phyloP scores from a whole-genome alignment of 2,888 invertebrate species.

The Empis stercorea region DNA sequence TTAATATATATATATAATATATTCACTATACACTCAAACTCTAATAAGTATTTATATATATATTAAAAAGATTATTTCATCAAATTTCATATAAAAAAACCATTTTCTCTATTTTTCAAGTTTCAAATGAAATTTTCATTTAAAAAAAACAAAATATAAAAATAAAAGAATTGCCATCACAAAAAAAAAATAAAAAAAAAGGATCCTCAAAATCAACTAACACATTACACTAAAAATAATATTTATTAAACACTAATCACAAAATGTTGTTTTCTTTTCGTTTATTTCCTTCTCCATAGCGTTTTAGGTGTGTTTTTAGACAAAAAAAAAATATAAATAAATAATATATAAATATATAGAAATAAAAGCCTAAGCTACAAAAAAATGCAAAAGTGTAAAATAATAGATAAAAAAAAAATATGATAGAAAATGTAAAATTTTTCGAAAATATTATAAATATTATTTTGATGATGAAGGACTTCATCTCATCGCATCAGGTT shows the following conservation, averaged over 20 bases:
- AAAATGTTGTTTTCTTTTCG: constrained; percentile 34
- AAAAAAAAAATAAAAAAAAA: constrained; percentile 8
- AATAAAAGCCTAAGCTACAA: neutral
- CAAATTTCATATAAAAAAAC: too few species aligned
- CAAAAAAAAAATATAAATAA: constrained; percentile 14
- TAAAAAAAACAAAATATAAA: constrained; percentile 8
- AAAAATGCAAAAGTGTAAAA: constrained; percentile 4
- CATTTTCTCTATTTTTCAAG: too few species aligned
- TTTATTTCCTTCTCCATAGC: constrained; percentile 37
- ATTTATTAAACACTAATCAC: constrained; percentile 26
- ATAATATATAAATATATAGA: neutral
- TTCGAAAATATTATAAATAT: too few species aligned
- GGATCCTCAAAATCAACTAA: too few species aligned
- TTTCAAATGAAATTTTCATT: constrained; percentile 2
- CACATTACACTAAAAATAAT: too few species aligned
- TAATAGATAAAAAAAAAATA: neutral
- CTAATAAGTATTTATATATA: too few species aligned
- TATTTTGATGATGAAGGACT: constrained; percentile 8
- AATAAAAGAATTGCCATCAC: constrained; percentile 10
- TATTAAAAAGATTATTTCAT: too few species aligned
- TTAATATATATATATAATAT: too few species aligned
- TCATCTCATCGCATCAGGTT: constrained; percentile 2
- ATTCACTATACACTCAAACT: too few species aligned
- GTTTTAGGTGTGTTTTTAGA: constrained; percentile 31
- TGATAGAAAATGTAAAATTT: too few species aligned